phyloP scores from a whole-genome alignment of 2,888 invertebrate genomes.

The Drepana falcataria region DNA sequence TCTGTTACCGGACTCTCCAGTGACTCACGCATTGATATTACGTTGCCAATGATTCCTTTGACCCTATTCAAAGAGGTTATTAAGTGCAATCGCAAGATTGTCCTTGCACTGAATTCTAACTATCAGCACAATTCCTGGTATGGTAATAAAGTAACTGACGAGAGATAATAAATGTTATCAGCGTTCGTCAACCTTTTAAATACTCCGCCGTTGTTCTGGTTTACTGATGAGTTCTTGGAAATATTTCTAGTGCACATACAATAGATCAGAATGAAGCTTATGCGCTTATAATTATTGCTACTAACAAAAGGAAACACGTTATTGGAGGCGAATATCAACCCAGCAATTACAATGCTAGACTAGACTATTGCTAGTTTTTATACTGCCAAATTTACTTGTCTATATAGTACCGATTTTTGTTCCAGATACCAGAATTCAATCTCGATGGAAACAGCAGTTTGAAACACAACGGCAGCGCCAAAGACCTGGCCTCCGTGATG shows the following conservation, averaged over 20 bases:
- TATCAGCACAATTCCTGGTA: slow-evolving; percentile 54
- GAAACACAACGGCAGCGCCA: slow-evolving; percentile 72
- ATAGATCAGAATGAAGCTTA: no score
- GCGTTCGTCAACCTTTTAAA: slow-evolving; percentile 10
- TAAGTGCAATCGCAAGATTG: slow-evolving; percentile 48
- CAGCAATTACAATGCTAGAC: no score
- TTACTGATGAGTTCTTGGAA: background rate
- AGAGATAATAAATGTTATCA: slow-evolving; percentile 26
- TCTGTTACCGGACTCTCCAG: slow-evolving; percentile 56
- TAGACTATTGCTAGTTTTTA: no score
- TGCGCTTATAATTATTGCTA: no score
- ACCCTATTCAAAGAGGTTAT: slow-evolving; percentile 65
- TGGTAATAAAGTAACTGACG: slow-evolving; percentile 42
- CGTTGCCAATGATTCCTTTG: slow-evolving; percentile 63
- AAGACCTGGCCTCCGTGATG: slow-evolving; percentile 83
- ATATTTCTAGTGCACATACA: background rate
- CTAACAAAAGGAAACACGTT: no score
- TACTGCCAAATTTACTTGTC: background rate
- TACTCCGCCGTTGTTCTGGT: background rate
- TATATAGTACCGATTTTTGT: slow-evolving; percentile 21
- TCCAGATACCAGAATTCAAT: slow-evolving; percentile 78
- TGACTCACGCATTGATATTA: slow-evolving; percentile 66
- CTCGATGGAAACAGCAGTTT: slow-evolving; percentile 78
- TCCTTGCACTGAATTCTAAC: slow-evolving; percentile 67
- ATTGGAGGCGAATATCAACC: no score